Evolutionary conservation across 2,797 vertebrate species (phyloP).

Genomic region (Salmo trutta): DNA sequence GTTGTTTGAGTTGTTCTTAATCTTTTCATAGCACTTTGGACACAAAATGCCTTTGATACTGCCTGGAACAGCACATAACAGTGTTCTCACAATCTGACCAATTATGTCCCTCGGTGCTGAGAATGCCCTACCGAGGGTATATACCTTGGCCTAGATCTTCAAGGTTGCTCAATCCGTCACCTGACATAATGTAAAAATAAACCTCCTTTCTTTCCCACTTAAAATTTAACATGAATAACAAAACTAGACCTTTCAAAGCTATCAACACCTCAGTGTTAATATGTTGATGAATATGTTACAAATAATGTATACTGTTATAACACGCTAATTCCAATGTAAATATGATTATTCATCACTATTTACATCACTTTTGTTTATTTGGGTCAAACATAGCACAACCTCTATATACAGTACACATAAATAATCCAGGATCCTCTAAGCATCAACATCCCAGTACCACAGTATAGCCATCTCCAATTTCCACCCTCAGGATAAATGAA

Average conservation of each 20-base stretch:
- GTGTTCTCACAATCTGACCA: too few relatives aligned
- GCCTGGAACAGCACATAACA: background rate
- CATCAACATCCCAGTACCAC: background rate
- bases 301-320: background rate
- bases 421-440: background rate
- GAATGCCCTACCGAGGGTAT: slow-evolving; percentile 28
- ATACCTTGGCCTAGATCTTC: slow-evolving; percentile 57
- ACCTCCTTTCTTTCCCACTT: background rate
- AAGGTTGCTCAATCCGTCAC: slow-evolving; percentile 41
- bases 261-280: background rate
- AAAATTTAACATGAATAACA: too few relatives aligned
- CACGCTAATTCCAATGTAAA: background rate
- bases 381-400: background rate
- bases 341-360: too few relatives aligned
- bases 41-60: background rate
- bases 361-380: background rate
- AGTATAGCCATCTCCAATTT: background rate
- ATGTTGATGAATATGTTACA: background rate
- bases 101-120: background rate
- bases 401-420: background rate
- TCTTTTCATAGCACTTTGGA: background rate
- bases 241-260: background rate
- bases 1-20: background rate
- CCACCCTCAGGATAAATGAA: background rate
- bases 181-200: slow-evolving; percentile 38